These are phyloP conservation scores for Amblyjoppa fuscipennis DNA, from an alignment of 2,888 invertebrate species.

Conservation along the genomic window DNA sequence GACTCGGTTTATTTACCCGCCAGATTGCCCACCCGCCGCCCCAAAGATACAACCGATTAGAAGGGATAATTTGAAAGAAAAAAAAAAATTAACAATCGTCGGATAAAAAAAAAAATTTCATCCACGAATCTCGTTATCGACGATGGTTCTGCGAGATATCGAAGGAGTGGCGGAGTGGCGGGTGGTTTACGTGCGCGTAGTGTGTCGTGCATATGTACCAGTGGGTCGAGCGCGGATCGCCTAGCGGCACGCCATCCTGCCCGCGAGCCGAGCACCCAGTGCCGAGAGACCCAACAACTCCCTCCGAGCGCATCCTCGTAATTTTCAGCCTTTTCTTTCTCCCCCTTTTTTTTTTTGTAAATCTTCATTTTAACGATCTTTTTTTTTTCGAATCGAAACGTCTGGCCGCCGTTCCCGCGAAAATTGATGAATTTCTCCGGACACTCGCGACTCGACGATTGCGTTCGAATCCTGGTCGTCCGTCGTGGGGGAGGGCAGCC, in stretches of 20 bases:
- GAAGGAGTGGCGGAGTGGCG: constrained; percentile 65
- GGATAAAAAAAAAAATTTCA: constrained; percentile 17
- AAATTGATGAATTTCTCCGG: constrained; percentile 12
- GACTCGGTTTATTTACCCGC: constrained; percentile 55
- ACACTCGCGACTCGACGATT: not conserved
- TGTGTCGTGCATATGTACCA: constrained; percentile 66
- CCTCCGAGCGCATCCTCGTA: constrained; percentile 49
- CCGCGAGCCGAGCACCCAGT: constrained; percentile 71
- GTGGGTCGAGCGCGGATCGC: constrained; percentile 68
- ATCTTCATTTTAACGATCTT: not conserved
- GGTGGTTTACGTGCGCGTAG: constrained; percentile 68
- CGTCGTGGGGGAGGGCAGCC: constrained; percentile 53
- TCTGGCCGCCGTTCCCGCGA: constrained; percentile 21
- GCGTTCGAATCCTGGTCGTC: constrained; percentile 26
- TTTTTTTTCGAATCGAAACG: constrained; percentile 5
- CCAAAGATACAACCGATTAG: not conserved
- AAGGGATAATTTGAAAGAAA: not conserved
- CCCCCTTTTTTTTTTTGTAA: not conserved
- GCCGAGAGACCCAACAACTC: constrained; percentile 61
- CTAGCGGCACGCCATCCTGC: constrained; percentile 83
- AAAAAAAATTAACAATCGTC: not conserved
- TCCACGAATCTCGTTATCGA: constrained; percentile 43
- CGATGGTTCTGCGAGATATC: constrained; percentile 48
- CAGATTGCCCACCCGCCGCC: constrained; percentile 11
- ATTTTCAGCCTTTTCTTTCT: constrained; percentile 50